Evolutionary conservation across 2,888 invertebrate species (phyloP).

Genomic region (Coremacera marginata): DNA sequence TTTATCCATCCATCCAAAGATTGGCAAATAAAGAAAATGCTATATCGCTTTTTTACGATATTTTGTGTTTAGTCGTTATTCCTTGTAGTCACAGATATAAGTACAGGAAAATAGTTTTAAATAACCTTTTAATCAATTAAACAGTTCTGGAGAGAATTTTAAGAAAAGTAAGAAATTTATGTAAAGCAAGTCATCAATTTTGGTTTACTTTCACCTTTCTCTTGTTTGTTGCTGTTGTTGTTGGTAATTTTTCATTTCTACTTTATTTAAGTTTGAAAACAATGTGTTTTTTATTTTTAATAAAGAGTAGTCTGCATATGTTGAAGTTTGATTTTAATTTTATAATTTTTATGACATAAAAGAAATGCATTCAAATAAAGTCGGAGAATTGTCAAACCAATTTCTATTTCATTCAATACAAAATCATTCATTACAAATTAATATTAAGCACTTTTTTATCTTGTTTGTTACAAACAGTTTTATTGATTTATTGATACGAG

Average conservation of each 20-base stretch:
- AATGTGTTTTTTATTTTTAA: neutral
- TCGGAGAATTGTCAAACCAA: neutral
- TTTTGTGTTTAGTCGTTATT: too few relatives aligned
- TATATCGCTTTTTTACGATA: too few relatives aligned
- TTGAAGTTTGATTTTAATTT: constrained; percentile 4
- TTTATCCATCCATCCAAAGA: too few relatives aligned
- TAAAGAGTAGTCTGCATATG: neutral
- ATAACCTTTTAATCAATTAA: too few relatives aligned
- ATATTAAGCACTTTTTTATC: constrained; percentile 16
- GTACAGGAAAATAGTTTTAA: neutral
- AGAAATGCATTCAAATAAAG: constrained; percentile 24
- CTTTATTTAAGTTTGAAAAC: constrained; percentile 3
- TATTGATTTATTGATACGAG: constrained; percentile 13
- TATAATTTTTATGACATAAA: constrained; percentile 42
- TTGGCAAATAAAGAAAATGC: too few relatives aligned
- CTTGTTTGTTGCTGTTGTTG: constrained; percentile 24
- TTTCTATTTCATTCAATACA: neutral
- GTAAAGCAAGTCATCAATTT: constrained; percentile 55
- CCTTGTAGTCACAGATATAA: too few relatives aligned
- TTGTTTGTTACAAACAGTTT: constrained; percentile 12
- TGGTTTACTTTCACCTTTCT: constrained; percentile 64
- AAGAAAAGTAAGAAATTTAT: constrained; percentile 5
- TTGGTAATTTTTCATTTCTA: constrained; percentile 23
- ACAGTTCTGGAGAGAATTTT: neutral
- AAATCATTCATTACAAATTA: constrained; percentile 12